A percentile compares a stretch with the other conserved stretches of the same genome.
phyloP scores from a whole-genome alignment of 2,888 invertebrate genomes.

The Diaphora mendica region DNA sequence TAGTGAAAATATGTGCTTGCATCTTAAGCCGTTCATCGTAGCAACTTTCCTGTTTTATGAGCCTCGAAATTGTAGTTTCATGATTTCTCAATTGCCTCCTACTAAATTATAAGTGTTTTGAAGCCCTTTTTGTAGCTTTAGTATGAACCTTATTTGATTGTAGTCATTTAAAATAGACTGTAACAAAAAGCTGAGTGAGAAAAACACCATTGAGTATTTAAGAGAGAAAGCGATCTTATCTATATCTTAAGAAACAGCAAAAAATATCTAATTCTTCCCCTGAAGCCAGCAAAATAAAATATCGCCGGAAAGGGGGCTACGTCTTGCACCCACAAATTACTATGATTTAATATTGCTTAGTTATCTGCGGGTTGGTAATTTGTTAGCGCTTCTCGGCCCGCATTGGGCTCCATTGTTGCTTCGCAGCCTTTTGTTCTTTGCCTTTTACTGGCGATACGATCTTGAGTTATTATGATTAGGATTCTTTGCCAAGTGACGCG shows the following conservation, averaged over 20 bases:
- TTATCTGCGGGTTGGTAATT: constrained; percentile 85
- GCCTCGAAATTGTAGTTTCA: constrained; percentile 78
- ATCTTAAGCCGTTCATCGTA: constrained; percentile 62
- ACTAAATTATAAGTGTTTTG: constrained; percentile 69
- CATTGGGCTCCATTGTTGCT: constrained; percentile 83
- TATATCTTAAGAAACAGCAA: constrained; percentile 59
- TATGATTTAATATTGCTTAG: constrained; percentile 87
- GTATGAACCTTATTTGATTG: not conserved
- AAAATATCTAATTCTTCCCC: constrained; percentile 62
- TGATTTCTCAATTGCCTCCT: constrained; percentile 65
- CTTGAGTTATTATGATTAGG: constrained; percentile 86
- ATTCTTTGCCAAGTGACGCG: constrained; percentile 84
- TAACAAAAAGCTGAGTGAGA: not conserved
- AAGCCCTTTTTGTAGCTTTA: constrained; percentile 58
- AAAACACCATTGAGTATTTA: not conserved
- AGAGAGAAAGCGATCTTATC: constrained; percentile 35
- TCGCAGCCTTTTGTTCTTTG: constrained; percentile 84
- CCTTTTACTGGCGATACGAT: constrained; percentile 81
- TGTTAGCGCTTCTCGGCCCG: constrained; percentile 80
- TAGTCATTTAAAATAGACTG: not conserved
- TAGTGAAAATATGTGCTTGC: constrained; percentile 81
- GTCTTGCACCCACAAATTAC: constrained; percentile 84
- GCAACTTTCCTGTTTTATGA: constrained; percentile 76
- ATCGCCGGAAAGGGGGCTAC: constrained; percentile 73
- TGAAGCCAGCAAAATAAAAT: constrained; percentile 72